These are phyloP conservation scores for Yponomeuta cagnagella DNA, from an alignment of 2,888 invertebrate genomes.

Conservation along the genomic window DNA sequence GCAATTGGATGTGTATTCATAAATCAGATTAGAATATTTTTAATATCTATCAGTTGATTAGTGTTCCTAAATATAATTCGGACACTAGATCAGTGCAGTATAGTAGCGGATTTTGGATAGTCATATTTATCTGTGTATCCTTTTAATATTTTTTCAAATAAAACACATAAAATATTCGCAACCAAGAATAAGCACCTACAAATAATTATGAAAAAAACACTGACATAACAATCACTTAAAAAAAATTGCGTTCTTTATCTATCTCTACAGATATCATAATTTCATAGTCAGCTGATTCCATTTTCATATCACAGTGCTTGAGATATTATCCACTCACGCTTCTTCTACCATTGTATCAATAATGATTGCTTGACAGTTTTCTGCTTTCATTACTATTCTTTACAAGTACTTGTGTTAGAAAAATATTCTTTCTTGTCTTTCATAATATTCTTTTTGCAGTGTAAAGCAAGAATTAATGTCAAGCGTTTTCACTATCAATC, in stretches of 20 bases:
- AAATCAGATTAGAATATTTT: too few relatives aligned
- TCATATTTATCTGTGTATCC: too few relatives aligned
- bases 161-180: too few relatives aligned
- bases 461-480: not conserved
- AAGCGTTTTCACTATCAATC: too few relatives aligned
- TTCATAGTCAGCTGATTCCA: not conserved
- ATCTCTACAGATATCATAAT: not conserved
- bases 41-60: too few relatives aligned
- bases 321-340: constrained; percentile 13
- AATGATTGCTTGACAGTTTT: not conserved
- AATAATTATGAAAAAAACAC: not conserved
- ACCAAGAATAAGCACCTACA: too few relatives aligned
- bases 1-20: too few relatives aligned
- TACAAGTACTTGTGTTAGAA: too few relatives aligned
- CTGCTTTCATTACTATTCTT: not conserved
- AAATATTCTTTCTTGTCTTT: not conserved
- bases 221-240: not conserved
- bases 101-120: too few relatives aligned
- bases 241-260: not conserved
- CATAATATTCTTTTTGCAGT: not conserved
- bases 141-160: too few relatives aligned
- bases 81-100: too few relatives aligned
- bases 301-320: constrained; percentile 20
- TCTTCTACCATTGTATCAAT: not conserved
- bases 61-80: too few relatives aligned